These are phyloP conservation scores for Dicyrtomina minuta DNA, from an alignment of 2,888 invertebrate species.

Conservation along the genomic window DNA sequence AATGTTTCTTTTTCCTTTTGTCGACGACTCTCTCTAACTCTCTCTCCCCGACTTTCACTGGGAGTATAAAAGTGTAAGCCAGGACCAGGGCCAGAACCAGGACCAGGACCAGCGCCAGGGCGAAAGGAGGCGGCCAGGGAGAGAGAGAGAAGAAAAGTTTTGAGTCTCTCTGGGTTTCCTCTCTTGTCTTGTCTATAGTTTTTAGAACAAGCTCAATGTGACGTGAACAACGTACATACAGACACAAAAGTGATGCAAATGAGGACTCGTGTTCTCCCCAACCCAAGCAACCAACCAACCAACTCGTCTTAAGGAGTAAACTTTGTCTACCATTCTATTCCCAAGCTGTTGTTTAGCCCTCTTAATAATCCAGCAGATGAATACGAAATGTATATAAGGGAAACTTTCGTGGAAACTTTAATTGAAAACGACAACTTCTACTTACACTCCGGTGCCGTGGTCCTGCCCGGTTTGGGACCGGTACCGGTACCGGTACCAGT, in stretches of 20 bases:
- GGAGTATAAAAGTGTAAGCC: slow-evolving; percentile 1
- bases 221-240: not conserved
- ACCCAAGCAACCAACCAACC: too few relatives aligned
- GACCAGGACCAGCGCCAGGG: too few relatives aligned
- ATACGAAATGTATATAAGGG: slow-evolving; percentile 16
- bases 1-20: slow-evolving; percentile 16
- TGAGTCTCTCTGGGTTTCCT: not conserved
- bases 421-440: slow-evolving; percentile 25
- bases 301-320: slow-evolving; percentile 18
- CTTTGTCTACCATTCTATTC: slow-evolving; percentile 18
- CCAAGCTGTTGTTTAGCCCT: slow-evolving; percentile 28
- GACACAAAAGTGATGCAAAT: slow-evolving; percentile 13
- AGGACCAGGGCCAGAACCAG: too few relatives aligned
- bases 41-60: slow-evolving; percentile 14
- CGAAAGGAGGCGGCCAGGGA: not conserved
- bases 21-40: too few relatives aligned
- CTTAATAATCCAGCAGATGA: slow-evolving; percentile 28
- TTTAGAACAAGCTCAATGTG: not conserved
- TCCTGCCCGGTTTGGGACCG: too few relatives aligned
- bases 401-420: slow-evolving; percentile 28
- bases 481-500: too few relatives aligned
- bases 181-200: not conserved
- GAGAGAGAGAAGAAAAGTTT: too few relatives aligned
- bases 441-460: not conserved
- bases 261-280: slow-evolving; percentile 9